Base-by-base conservation (phyloP, 2,797 vertebrate species). In the Craterocephalus amniculus region DNA sequence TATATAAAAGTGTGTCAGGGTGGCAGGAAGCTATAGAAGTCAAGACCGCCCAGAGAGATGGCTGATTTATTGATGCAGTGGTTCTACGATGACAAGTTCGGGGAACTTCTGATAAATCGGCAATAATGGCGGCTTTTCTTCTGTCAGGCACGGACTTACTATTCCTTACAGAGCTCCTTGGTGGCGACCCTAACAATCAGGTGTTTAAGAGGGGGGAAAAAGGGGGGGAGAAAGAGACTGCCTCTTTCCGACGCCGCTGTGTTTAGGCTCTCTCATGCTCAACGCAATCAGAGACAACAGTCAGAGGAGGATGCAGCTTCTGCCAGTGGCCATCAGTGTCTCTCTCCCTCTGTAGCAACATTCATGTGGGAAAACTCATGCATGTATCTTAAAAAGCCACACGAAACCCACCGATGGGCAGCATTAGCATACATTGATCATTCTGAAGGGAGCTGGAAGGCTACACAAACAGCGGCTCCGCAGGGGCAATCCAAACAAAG, bases 1-100 rank as follows among this genome's bases (percentile, higher is more conserved):
- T 87, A 76, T 88, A 85, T 90, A 90, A 90, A 89, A 87, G 80
- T 83, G 80, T 88, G 83, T 85, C 83, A 83, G 82, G 78, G 83
- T 38, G 64, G 70, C 69, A 75, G 76, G 80, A 83, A 85, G 83
- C 84, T 79, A 80, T 68, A 82, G 81, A 83, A 86, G 81, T 76
- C 67, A 52, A 80, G 81, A 83, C 79, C 59, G 78, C 85, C 86
- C 79, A 63, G 75, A 77, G 89, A 87, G 84, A 89, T 81, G 11
- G 24, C 43, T 88, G 85, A 91, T 90, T 87, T 88, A 92, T 89
- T 87, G 82, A 88, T 74, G 76, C 72, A 68, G 70, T 74, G 64
- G 48, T 56, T 40, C 68, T 11, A 45, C 70, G 49, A 36, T 45
- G 72, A 87, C 63, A 38, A 81, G 62, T 82, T 82, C 81, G 65